Conservation (phyloP, 2,888 invertebrate genomes). For the Trissolcus japonicus region DNA sequence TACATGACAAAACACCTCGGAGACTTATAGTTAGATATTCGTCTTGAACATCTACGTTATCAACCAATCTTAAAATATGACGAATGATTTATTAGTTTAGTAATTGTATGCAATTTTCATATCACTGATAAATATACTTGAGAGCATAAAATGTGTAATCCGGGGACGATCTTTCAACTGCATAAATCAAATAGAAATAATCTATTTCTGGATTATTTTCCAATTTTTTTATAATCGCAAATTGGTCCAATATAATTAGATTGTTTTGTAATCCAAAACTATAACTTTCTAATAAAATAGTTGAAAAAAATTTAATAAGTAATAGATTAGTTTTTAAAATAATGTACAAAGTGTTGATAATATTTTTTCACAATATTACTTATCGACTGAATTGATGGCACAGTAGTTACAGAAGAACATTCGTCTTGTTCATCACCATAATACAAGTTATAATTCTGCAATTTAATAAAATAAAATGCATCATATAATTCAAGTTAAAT, state of each 20-base stretch:
- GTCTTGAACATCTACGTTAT: constrained; percentile 83
- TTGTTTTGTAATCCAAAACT: constrained; percentile 23
- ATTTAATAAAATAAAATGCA: too few relatives aligned
- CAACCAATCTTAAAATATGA: constrained; percentile 81
- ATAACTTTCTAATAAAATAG: too few relatives aligned
- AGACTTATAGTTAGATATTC: constrained; percentile 88
- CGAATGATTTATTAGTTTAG: background rate
- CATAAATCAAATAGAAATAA: constrained; percentile 87
- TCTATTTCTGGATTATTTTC: constrained; percentile 76
- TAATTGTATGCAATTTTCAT: too few relatives aligned
- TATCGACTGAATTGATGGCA: too few relatives aligned
- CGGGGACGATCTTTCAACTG: constrained; percentile 84
- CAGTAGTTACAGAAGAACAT: too few relatives aligned
- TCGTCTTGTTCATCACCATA: too few relatives aligned
- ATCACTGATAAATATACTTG: constrained; percentile 76
- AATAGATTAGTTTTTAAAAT: too few relatives aligned
- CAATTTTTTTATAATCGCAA: constrained; percentile 78
- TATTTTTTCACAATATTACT: too few relatives aligned
- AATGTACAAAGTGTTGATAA: too few relatives aligned
- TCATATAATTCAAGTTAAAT: too few relatives aligned
- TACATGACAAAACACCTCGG: constrained; percentile 88
- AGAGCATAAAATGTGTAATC: constrained; percentile 86
- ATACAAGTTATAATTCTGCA: too few relatives aligned
- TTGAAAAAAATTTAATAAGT: too few relatives aligned
- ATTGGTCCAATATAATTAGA: constrained; percentile 75